Percentiles rank a stretch among this genome's conserved stretches.
Conservation (phyloP, 2,797 vertebrate genomes). For the Numenius phaeopus region DNA sequence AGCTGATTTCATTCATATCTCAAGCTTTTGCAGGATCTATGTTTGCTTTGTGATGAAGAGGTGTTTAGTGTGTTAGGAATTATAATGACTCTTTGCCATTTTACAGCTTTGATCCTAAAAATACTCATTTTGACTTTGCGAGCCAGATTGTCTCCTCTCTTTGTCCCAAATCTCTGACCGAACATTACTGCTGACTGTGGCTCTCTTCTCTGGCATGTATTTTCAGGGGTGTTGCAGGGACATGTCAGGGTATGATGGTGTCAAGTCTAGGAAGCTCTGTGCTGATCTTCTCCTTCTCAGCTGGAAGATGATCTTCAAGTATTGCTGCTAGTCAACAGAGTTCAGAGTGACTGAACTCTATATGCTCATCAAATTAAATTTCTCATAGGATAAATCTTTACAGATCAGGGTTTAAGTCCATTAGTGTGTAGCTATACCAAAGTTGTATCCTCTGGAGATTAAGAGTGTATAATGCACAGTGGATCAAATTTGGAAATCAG, state of each 20-base stretch:
- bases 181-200: background rate
- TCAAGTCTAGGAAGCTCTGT: background rate
- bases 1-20: background rate
- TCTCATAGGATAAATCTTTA: background rate
- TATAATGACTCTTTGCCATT: background rate
- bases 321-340: background rate
- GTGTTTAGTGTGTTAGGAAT: background rate
- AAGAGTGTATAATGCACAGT: background rate
- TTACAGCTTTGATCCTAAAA: background rate
- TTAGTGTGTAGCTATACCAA: background rate
- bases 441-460: background rate
- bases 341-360: background rate
- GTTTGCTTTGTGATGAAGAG: background rate
- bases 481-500: background rate
- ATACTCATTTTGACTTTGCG: background rate
- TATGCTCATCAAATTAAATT: background rate
- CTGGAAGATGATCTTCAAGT: background rate
- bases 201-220: background rate
- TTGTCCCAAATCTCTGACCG: background rate
- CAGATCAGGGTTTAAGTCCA: background rate
- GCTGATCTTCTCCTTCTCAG: background rate
- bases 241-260: background rate
- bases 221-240: background rate
- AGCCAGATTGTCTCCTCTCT: background rate
- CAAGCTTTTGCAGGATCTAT: background rate